A percentile compares a stretch with the other conserved stretches of the same genome.
These are phyloP conservation scores for Clivina fossor DNA, from an alignment of 2,888 invertebrate genomes.

Conservation along the genomic window DNA sequence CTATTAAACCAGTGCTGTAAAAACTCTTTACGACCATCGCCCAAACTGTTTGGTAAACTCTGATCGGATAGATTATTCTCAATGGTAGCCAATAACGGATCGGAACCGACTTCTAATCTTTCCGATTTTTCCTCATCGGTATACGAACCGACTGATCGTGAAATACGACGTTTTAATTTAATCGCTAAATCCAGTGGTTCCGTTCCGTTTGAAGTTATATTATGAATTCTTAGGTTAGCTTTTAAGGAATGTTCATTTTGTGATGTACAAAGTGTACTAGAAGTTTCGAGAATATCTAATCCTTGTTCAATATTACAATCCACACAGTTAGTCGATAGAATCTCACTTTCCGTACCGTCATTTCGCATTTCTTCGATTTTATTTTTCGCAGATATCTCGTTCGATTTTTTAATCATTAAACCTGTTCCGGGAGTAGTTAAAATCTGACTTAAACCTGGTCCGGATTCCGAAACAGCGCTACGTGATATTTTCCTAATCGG, in stretches of 20 bases:
- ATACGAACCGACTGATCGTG: conserved; percentile 47
- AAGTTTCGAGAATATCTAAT: conserved; percentile 48
- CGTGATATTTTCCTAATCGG: conserved; percentile 15
- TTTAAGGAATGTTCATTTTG: conserved; percentile 31
- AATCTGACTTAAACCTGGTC: conserved; percentile 49
- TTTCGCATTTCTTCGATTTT: conserved; percentile 3
- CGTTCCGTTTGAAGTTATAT: conserved; percentile 33
- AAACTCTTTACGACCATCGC: conserved; percentile 43
- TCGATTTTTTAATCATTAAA: conserved; percentile 25
- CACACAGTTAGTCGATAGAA: conserved; percentile 22
- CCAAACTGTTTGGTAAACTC: conserved; percentile 34
- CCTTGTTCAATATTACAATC: conserved; percentile 48
- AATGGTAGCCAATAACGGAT: conserved; percentile 43
- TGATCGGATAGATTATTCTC: conserved; percentile 33
- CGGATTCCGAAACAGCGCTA: conserved; percentile 35
- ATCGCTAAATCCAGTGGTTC: conserved; percentile 19
- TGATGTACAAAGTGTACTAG: conserved; percentile 37
- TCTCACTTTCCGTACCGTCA: conserved; percentile 14
- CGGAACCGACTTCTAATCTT: conserved; percentile 45
- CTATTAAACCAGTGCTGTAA: conserved; percentile 47
- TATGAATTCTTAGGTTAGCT: conserved; percentile 16
- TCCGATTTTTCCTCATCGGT: conserved; percentile 42
- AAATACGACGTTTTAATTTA: conserved; percentile 41
- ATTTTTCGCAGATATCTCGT: conserved; percentile 21
- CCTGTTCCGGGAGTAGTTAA: conserved; percentile 48